These are phyloP conservation scores for Rhynchonycteris naso DNA, from an alignment of 2,797 vertebrate species.

Conservation along the genomic window DNA sequence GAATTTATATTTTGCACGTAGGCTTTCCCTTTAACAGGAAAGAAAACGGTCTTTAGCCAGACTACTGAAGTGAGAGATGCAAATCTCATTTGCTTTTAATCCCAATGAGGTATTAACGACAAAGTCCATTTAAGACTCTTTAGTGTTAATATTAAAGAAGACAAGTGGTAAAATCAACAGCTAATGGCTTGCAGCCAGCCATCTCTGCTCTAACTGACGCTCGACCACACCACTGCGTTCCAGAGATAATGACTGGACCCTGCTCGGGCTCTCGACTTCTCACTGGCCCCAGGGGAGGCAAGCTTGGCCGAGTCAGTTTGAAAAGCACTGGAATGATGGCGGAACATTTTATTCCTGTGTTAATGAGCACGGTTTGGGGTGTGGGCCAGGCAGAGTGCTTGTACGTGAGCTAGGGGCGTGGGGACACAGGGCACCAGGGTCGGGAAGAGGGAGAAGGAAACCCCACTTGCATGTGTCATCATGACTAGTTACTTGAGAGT, in stretches of 20 bases:
- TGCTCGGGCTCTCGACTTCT: neutral
- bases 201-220: neutral
- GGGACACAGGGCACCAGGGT: neutral
- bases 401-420: neutral
- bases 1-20: constrained; percentile 44
- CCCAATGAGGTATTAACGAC: constrained; percentile 74
- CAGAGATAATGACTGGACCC: neutral
- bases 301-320: constrained; percentile 24
- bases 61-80: constrained; percentile 65
- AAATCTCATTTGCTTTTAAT: constrained; percentile 66
- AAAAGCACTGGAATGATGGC: neutral
- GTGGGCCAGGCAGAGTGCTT: neutral
- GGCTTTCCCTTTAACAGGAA: constrained; percentile 54
- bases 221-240: neutral
- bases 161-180: constrained; percentile 43
- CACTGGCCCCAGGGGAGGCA: neutral
- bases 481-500: neutral
- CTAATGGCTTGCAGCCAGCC: constrained; percentile 50
- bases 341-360: constrained; percentile 29
- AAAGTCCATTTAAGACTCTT: constrained; percentile 70
- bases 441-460: neutral
- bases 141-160: constrained; percentile 62
- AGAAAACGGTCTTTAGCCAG: constrained; percentile 68
- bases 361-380: constrained; percentile 49
- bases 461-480: neutral